Evolutionary conservation across 2,888 invertebrate genomes (phyloP), one percentile per base, ranked within the genome.

Genomic region (Craniophora ligustri): DNA sequence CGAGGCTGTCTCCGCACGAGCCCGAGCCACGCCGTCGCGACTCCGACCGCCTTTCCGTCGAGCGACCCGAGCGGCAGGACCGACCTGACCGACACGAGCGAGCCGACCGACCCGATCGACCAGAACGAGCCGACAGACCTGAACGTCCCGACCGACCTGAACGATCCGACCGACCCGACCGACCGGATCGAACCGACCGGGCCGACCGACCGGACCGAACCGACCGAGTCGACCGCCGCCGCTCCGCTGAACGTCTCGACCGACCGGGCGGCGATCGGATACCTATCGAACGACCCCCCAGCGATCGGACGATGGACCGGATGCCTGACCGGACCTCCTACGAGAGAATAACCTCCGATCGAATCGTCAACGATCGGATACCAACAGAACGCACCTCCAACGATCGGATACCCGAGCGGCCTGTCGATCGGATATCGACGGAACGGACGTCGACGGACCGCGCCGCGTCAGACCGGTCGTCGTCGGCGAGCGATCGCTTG

Each of bases 1-100:
- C 90, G 0, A 67, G 90, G 13, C 82, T 92, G 0, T 88, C 89
- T 0, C 91, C 91, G 0, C 87, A 11, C 26, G 86, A 84, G 45
- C 83, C 84, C 0, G 86, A 85, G 26, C 68, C 83, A 0, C 58
- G 76, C 6, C 35, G 58, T 69, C 78, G 26, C 38, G 64, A 54
- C 36, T 47, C 39, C 2, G 80, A 77, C 66, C 78, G 75, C 39
- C 65, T 41, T 21, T 32, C 59, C n/a, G 49, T 14, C 13, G 60
- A 59, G 26, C 55, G 55, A 11, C 55, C 39, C 34, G 53, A 53
- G 10, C 47, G 51, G 3, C 2, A 10, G 3, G 83, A 83, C 11
- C 65, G 83, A 23, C 15, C 36, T 4, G 60, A 56, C 10, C 32
- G 55, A 6, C 5, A 50, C 8, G 65, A 62, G 5, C 48, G 64